Evolutionary conservation across 2,888 invertebrate genomes (phyloP).

Genomic region (Drosophila nigricruria): DNA sequence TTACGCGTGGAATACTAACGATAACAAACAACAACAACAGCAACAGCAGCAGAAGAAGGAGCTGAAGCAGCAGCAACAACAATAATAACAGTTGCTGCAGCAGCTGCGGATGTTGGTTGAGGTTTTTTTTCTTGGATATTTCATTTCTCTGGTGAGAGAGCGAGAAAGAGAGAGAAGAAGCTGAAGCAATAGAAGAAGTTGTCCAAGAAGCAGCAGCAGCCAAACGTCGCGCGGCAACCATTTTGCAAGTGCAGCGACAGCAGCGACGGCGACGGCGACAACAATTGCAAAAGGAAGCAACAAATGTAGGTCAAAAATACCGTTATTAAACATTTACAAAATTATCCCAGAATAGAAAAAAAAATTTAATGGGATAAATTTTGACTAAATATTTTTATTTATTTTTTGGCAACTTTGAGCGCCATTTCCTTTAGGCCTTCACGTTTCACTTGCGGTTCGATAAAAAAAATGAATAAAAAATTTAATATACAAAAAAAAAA

Average conservation of each 20-base stretch:
- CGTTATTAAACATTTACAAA: conserved; percentile 34
- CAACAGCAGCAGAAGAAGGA: not conserved
- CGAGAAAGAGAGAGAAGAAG: not conserved
- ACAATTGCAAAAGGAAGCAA: conserved; percentile 23
- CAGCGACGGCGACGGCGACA: conserved; percentile 23
- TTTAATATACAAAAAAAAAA: too few relatives aligned
- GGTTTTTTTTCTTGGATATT: conserved; percentile 39
- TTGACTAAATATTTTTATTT: not conserved
- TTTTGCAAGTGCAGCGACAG: conserved; percentile 51
- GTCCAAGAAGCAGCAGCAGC: conserved; percentile 5
- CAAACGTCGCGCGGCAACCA: conserved; percentile 18
- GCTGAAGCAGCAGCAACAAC: conserved; percentile 1
- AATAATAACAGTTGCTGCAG: conserved; percentile 22
- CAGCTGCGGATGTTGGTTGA: conserved; percentile 10
- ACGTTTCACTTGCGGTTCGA: not conserved
- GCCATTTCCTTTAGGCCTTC: conserved; percentile 24
- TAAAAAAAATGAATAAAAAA: not conserved
- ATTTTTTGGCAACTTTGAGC: conserved; percentile 7
- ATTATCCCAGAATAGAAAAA: not conserved
- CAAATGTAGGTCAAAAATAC: conserved; percentile 59
- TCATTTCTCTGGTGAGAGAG: too few relatives aligned
- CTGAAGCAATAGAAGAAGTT: not conserved
- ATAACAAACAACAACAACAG: conserved; percentile 19
- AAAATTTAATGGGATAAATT: not conserved
- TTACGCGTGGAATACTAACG: conserved; percentile 35